phyloP scores from a whole-genome alignment of 2,888 invertebrate genomes.

The Strigamia maritima region DNA sequence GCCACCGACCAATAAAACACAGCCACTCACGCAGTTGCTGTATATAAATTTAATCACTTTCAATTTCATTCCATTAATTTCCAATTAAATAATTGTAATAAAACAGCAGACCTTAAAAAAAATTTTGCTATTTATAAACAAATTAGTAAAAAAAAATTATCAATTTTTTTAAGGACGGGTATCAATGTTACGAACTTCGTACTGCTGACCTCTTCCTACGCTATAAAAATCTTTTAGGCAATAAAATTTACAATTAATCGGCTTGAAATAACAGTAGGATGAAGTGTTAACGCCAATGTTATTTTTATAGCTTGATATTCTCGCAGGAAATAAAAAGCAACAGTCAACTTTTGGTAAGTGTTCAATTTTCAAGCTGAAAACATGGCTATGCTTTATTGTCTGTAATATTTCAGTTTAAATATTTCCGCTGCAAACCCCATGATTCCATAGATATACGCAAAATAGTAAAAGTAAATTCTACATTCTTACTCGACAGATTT shows the following conservation, averaged over 20 bases:
- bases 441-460: background rate
- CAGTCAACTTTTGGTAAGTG: background rate
- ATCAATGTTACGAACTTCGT: background rate
- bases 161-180: background rate
- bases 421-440: background rate
- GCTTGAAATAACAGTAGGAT: conserved; percentile 4
- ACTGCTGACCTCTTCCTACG: background rate
- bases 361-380: background rate
- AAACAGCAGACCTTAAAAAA: background rate
- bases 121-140: background rate
- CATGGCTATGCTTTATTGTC: background rate
- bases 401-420: background rate
- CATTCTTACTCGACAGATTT: background rate
- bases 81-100: background rate
- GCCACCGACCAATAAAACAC: background rate
- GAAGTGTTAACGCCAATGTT: conserved; percentile 9
- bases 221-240: background rate
- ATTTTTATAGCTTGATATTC: conserved; percentile 18
- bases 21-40: conserved; percentile 5
- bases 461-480: conserved; percentile 2
- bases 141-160: background rate
- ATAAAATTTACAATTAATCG: conserved; percentile 23
- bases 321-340: background rate
- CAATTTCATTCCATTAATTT: background rate
- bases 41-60: background rate